These are phyloP conservation scores for Pseudeuparius sepicola DNA, from an alignment of 2,888 invertebrate species.

Conservation along the genomic window DNA sequence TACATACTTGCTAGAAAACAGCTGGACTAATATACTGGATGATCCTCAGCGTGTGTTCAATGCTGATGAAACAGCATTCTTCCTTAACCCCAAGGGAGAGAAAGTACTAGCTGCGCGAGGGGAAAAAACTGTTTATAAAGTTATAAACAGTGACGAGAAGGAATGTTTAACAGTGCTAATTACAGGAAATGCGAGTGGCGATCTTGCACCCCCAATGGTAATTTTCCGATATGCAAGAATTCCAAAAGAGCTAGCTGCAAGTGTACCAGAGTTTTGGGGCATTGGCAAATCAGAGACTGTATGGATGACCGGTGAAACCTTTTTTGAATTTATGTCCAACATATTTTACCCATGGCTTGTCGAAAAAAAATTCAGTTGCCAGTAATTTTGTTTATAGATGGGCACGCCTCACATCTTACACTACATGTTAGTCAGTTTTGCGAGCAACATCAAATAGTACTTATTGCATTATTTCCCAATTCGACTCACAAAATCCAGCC, in stretches of 20 bases:
- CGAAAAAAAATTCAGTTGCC: constrained; percentile 10
- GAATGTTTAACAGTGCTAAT: constrained; percentile 17
- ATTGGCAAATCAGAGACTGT: constrained; percentile 11
- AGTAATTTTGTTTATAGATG: constrained; percentile 16
- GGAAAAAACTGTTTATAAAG: constrained; percentile 13
- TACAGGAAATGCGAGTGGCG: constrained; percentile 15
- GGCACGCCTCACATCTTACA: constrained; percentile 16
- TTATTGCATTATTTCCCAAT: constrained; percentile 14
- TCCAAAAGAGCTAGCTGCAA: constrained; percentile 6
- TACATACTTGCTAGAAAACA: constrained; percentile 1
- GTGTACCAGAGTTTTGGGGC: constrained; percentile 11
- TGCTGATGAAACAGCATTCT: constrained; percentile 16
- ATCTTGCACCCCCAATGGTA: constrained; percentile 8
- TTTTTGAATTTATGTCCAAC: constrained; percentile 12
- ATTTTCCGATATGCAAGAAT: constrained; percentile 13
- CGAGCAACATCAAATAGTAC: constrained; percentile 10
- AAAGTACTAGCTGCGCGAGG: constrained; percentile 11
- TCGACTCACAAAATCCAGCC: constrained; percentile 16
- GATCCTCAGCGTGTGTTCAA: constrained; percentile 15
- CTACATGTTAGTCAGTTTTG: constrained; percentile 16
- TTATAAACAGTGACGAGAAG: constrained; percentile 15
- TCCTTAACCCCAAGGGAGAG: constrained; percentile 13
- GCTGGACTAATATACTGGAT: constrained; percentile 7
- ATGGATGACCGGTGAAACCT: constrained; percentile 14
- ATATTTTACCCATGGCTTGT: too few relatives aligned